Base-by-base conservation (phyloP, 2,888 invertebrate species). In the Limnephilus rhombicus region DNA sequence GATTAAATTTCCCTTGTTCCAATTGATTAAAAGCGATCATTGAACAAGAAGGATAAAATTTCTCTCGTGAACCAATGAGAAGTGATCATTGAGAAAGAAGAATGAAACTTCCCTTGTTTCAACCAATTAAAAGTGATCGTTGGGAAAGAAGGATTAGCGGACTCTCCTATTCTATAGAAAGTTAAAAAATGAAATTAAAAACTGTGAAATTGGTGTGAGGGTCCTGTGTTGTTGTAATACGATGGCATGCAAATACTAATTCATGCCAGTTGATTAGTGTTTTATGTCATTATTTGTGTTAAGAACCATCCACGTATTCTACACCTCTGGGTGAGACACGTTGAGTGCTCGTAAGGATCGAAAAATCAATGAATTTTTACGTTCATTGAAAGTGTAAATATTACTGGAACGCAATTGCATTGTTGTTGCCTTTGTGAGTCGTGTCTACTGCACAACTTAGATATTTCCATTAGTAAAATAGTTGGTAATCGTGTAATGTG, bases 381-480 rank as follows among this genome's bases (percentile, higher is more conserved):
- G 9, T 68, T 68, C 5, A n/a, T 68, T 68, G 68, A 41, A 45
- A 86, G 86, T 86, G 86, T 86, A 86, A 86, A 86, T 86, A 86
- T 29, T 45, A 34, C 86, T 86, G 45, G n/a, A 86, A 45, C 45
- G 45, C 86, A 45, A 37, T 37, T 9, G 15, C 29, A 83, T 34
- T 83, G 37, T 37, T 41, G 86, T 45, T 86, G 86, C 86, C 86
- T 86, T 86, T 45, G 86, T 86, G 86, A 68, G 68, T 68, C 68
- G 68, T 68, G 68, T 68, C 86, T 86, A 29, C 29, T n/a, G 86
- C 86, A 86, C 86, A 85, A 85, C 85, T 45, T 85, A 86, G 86
- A 45, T 86, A 86, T 86, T 86, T 86, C 86, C 86, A 86, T 86
- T 86, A 86, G 86, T 45, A 45, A 45, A 45, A 86, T 45, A 68